A percentile compares a stretch with the other conserved stretches of the same genome.
These are phyloP conservation scores for Cavia aperea DNA, from an alignment of 2,113 vertebrate genomes.

Conservation along the genomic window DNA sequence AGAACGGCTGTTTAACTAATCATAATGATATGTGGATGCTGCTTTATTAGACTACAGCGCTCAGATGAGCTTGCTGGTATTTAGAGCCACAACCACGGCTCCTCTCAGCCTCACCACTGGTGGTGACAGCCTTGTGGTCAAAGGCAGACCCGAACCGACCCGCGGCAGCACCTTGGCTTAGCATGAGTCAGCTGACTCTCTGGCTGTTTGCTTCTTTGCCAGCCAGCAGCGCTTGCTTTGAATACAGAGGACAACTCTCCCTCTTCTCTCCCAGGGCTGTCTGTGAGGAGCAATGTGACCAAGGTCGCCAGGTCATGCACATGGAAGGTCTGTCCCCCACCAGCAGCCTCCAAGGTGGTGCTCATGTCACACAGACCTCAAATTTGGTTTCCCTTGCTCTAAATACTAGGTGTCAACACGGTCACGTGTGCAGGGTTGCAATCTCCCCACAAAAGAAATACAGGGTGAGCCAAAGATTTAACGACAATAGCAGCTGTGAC, in stretches of 20 bases:
- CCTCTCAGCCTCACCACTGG: neutral
- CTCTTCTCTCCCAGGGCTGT: neutral
- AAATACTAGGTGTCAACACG: neutral
- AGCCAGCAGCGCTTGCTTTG: neutral
- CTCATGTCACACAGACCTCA: neutral
- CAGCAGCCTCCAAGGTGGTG: too few relatives aligned
- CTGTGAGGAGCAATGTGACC: neutral
- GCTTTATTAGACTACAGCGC: too few relatives aligned
- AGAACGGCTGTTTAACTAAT: too few relatives aligned
- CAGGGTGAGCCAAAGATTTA: neutral
- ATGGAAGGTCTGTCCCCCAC: neutral
- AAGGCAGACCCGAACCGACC: neutral
- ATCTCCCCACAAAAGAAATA: neutral
- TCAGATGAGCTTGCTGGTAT: too few relatives aligned
- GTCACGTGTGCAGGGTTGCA: neutral
- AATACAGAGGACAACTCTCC: neutral
- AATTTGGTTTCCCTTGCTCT: neutral
- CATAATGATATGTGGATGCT: too few relatives aligned
- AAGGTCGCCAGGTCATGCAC: neutral
- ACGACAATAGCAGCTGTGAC: neutral
- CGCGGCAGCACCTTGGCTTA: neutral
- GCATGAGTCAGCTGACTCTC: neutral
- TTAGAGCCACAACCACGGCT: neutral
- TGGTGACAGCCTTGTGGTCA: neutral
- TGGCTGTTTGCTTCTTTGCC: neutral